phyloP scores from a whole-genome alignment of 2,113 vertebrate genomes.

The Synchiropus splendidus region DNA sequence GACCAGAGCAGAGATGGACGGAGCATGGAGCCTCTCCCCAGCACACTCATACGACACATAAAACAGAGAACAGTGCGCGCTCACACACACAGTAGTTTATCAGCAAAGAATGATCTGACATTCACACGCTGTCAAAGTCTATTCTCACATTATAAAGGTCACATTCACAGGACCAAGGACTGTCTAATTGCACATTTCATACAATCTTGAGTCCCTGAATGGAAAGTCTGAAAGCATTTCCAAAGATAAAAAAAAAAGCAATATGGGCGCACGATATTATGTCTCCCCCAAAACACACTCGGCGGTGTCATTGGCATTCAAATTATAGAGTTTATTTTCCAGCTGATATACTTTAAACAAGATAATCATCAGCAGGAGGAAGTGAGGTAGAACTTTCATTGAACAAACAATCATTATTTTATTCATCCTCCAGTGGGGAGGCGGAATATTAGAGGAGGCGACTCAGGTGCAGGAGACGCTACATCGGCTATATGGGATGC shows the following conservation, averaged over 20 bases:
- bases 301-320: conserved; percentile 59
- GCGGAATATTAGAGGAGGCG: conserved; percentile 45
- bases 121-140: conserved; percentile 27
- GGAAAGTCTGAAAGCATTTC: conserved; percentile 43
- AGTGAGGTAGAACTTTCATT: conserved; percentile 61
- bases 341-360: conserved; percentile 67
- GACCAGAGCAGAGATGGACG: conserved; percentile 26
- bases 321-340: conserved; percentile 63
- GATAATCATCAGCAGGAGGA: conserved; percentile 61
- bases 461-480: conserved; percentile 18
- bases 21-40: conserved; percentile 23
- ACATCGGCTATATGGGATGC: conserved; percentile 7
- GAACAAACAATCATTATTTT: conserved; percentile 61
- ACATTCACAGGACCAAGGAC: conserved; percentile 42
- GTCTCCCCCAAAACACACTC: conserved; percentile 44
- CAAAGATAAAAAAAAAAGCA: conserved; percentile 56
- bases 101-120: conserved; percentile 39
- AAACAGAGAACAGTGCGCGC: conserved; percentile 4
- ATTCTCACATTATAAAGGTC: conserved; percentile 48
- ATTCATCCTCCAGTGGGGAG: conserved; percentile 50
- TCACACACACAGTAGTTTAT: conserved; percentile 25
- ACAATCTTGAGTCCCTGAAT: conserved; percentile 39
- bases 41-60: conserved; percentile 15
- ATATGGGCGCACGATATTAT: conserved; percentile 42
- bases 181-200: conserved; percentile 57